Conservation (phyloP, 1,140 invertebrate genomes). For the Tetragnatha versicolor region DNA sequence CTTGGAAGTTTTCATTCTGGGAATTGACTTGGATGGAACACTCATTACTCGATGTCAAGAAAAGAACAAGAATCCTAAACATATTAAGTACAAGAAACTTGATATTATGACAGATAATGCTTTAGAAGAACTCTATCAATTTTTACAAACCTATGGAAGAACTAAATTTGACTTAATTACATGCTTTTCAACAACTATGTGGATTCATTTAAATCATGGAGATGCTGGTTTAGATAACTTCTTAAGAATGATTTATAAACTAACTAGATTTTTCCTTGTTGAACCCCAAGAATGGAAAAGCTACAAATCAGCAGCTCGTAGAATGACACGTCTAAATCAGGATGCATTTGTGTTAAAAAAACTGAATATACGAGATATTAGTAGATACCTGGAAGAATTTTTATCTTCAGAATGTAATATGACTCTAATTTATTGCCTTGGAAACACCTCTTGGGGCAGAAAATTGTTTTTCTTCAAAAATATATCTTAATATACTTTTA, state of each 20-base stretch:
- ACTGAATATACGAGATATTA: constrained; percentile 69
- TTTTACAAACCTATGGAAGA: constrained; percentile 57
- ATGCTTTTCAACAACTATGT: constrained; percentile 85
- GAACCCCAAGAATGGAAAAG: constrained; percentile 86
- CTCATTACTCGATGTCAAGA: constrained; percentile 74
- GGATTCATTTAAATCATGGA: constrained; percentile 84
- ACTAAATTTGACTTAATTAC: constrained; percentile 74
- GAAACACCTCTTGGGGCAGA: constrained; percentile 53
- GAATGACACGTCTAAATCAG: constrained; percentile 71
- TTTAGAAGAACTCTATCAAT: constrained; percentile 21
- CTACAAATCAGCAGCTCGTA: constrained; percentile 75
- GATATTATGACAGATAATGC: constrained; percentile 70
- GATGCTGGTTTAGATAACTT: constrained; percentile 71
- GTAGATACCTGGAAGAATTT: constrained; percentile 70
- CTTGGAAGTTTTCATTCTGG: constrained; percentile 68
- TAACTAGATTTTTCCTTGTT: constrained; percentile 72
- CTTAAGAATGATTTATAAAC: constrained; percentile 67
- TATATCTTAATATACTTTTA: neutral
- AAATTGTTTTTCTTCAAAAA: constrained; percentile 31
- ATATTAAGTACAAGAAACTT: constrained; percentile 69
- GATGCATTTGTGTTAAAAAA: constrained; percentile 70
- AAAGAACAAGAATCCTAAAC: constrained; percentile 63
- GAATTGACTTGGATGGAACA: constrained; percentile 76
- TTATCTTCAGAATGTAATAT: constrained; percentile 66
- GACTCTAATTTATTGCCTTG: constrained; percentile 23